Conservation (phyloP, 2,113 vertebrate genomes). For the Corythornis madagascariensis region DNA sequence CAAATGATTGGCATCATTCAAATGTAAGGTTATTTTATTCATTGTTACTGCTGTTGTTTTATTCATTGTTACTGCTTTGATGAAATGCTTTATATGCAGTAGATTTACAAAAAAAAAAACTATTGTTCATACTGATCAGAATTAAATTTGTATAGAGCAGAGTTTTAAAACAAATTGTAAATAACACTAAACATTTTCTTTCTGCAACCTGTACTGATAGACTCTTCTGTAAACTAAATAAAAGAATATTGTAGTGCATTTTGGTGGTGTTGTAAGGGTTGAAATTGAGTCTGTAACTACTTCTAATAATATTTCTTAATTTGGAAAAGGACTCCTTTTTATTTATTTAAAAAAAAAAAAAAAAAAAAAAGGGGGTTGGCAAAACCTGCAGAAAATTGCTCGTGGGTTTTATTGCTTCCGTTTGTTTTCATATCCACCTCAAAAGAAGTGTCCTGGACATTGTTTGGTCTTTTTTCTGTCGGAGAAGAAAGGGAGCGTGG, state of each 20-base stretch:
- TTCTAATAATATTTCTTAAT: not conserved
- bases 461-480: not conserved
- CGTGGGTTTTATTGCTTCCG: not conserved
- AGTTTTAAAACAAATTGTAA: slow-evolving; percentile 95
- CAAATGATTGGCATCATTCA: not conserved
- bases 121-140: slow-evolving; percentile 97
- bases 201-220: slow-evolving; percentile 90
- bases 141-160: slow-evolving; percentile 98
- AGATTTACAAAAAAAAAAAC: slow-evolving; percentile 81
- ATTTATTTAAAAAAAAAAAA: not conserved
- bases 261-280: slow-evolving; percentile 66
- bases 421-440: not conserved
- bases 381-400: not conserved
- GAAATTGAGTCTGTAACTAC: not conserved
- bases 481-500: not conserved
- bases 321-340: not conserved
- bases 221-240: slow-evolving; percentile 97
- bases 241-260: slow-evolving; percentile 88
- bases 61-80: slow-evolving; percentile 85
- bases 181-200: slow-evolving; percentile 96
- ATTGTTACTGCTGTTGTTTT: slow-evolving; percentile 82
- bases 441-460: not conserved
- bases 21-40: not conserved
- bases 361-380: no score
- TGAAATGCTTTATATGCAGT: slow-evolving; percentile 90